A percentile compares a stretch with the other conserved stretches of the same genome.
These are phyloP conservation scores for Netelia inedita DNA, from an alignment of 2,888 invertebrate genomes.

Conservation along the genomic window DNA sequence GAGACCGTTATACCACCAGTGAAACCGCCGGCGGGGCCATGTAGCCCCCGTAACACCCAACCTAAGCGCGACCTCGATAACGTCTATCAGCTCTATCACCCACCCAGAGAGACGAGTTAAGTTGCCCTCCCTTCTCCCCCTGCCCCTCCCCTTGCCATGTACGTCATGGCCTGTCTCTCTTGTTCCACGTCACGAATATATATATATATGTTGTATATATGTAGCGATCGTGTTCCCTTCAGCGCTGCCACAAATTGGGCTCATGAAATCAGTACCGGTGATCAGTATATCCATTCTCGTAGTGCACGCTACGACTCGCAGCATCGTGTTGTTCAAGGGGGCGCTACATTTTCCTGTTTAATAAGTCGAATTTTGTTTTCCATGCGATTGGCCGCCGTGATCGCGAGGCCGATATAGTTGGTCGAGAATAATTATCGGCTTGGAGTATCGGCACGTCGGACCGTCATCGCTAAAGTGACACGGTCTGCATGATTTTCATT, in stretches of 20 bases:
- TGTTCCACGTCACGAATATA: constrained; percentile 27
- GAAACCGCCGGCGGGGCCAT: constrained; percentile 65
- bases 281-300: constrained; percentile 27
- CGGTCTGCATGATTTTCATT: too few species aligned
- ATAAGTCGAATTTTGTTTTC: background rate
- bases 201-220: constrained; percentile 20
- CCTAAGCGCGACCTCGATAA: constrained; percentile 76
- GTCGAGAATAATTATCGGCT: background rate
- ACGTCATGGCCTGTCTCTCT: constrained; percentile 50
- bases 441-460: background rate
- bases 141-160: too few species aligned
- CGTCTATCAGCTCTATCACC: constrained; percentile 77
- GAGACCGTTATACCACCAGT: constrained; percentile 33
- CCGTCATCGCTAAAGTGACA: background rate
- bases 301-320: background rate
- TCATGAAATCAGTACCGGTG: constrained; percentile 45
- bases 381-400: background rate
- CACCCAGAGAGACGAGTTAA: constrained; percentile 67
- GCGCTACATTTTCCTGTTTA: constrained; percentile 1
- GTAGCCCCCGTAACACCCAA: constrained; percentile 77
- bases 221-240: constrained; percentile 40
- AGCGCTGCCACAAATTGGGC: constrained; percentile 46
- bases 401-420: background rate
- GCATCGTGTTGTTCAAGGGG: constrained; percentile 4
- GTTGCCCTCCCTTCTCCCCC: constrained; percentile 39